Base-by-base conservation (phyloP, 1,140 invertebrate species). In the Nomia melanderi region DNA sequence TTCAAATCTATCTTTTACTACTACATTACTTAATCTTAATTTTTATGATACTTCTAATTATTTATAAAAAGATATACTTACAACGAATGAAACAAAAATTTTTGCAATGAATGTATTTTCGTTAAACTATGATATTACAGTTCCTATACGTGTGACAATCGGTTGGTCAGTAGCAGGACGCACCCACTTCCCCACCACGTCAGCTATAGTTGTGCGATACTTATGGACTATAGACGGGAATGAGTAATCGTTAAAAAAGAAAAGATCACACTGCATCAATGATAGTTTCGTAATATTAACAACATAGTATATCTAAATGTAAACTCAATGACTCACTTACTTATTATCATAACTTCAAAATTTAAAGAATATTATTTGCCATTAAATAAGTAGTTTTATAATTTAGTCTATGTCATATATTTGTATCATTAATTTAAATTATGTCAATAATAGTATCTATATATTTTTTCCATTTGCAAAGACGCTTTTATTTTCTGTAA, bases 181-280 rank as follows among this genome's bases (percentile, higher is more conserved):
- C 82, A 83, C 80, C 82, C 82, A 83, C 81, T 83, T 82, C 82
- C 82, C 59, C 60, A 79, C 78, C 71, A 62, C 82, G 80, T 83
- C 82, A 83, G 79, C 11, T n/a, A 23, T 31, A 36, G 27, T 12
- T 79, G 79, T 69, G 59, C 59, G 50, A 27, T 63, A 33, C 41
- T 41, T 74, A 41, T 62, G 23, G 23, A 23, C 31, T 47, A 3
- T 14, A 3, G 17, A 2, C 14, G 20, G 36, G 25, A 44, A n/a
- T 76, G 64, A 76, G 64, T 69, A 76, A 75, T 67, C 9, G 44
- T 27, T 66, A 56, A 57, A 39, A 67, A 11, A 33, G 69, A 75
- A 59, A 47, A 75, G 50, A 27, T 0, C 20, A 56, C 63, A 27
- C 57, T 59, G 29, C 33, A 39, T 3, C 23, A 50, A 59, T 69